Evolutionary conservation across 2,113 vertebrate species (phyloP).

Genomic region (Sardina pilchardus): DNA sequence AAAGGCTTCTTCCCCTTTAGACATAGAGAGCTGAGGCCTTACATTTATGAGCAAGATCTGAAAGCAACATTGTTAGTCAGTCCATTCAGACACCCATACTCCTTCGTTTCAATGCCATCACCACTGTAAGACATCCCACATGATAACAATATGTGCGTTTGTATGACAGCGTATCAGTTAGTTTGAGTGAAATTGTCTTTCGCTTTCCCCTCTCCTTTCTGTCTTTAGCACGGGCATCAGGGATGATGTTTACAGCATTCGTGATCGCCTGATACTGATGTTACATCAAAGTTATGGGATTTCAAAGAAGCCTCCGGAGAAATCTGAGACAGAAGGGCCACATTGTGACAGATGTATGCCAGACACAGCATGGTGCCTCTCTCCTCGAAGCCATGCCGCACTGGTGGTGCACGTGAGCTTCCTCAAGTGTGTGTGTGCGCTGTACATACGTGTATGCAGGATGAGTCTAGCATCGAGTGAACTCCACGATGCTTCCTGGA

Average conservation of each 20-base stretch:
- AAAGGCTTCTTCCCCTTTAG: background rate
- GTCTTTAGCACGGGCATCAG: background rate
- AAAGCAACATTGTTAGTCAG: background rate
- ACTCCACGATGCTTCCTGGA: background rate
- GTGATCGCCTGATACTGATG: background rate
- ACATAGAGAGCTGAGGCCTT: background rate
- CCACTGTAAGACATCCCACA: background rate
- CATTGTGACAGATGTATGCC: slow-evolving; percentile 25
- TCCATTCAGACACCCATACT: background rate
- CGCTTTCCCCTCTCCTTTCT: background rate
- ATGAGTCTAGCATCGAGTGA: background rate
- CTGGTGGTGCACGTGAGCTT: slow-evolving; percentile 11
- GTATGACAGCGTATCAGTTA: background rate
- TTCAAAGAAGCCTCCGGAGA: slow-evolving; percentile 13
- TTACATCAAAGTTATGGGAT: background rate
- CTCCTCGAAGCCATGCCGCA: background rate
- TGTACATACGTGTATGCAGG: background rate
- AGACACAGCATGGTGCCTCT: background rate
- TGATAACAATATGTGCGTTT: background rate
- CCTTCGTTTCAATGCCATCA: background rate
- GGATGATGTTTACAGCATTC: background rate
- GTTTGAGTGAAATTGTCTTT: background rate
- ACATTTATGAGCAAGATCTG: background rate
- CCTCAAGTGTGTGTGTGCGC: background rate
- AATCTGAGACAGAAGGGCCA: background rate